Evolutionary conservation across 2,113 vertebrate genomes (phyloP).

Genomic region (Notiomystis cincta): DNA sequence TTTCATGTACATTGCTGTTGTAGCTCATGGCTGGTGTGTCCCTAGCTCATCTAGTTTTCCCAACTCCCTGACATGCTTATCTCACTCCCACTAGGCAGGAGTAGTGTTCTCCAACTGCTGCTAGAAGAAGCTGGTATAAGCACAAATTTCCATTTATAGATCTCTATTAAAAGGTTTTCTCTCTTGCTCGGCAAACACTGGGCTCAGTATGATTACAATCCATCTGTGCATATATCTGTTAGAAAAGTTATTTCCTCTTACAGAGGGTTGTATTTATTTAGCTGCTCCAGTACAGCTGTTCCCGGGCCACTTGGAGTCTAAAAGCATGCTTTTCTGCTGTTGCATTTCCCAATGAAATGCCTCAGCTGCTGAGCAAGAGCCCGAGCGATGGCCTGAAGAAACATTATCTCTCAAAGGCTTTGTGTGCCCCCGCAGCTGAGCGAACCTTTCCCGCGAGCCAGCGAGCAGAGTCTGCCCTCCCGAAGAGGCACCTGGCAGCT

Average conservation of each 20-base stretch:
- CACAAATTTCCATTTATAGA: constrained; percentile 20
- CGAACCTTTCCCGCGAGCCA: fast-evolving
- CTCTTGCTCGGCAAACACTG: not conserved
- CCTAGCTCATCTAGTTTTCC: not conserved
- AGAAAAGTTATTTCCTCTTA: constrained; percentile 42
- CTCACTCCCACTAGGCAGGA: not conserved
- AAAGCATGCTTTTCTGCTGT: not conserved
- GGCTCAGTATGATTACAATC: not conserved
- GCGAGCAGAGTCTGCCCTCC: not conserved
- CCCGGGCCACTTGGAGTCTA: constrained; percentile 6
- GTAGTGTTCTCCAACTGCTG: fast-evolving
- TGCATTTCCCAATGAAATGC: not conserved
- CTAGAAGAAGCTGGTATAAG: not conserved
- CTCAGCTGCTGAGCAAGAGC: constrained; percentile 32
- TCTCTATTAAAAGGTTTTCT: not conserved
- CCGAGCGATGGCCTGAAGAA: not conserved
- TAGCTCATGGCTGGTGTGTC: not conserved
- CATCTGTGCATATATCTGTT: constrained; percentile 18
- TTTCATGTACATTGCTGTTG: not conserved
- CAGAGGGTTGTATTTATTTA: constrained; percentile 25
- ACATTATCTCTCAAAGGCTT: constrained; percentile 29
- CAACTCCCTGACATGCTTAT: not conserved
- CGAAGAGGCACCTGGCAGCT: not conserved
- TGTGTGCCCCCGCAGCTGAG: not conserved
- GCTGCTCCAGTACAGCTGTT: constrained; percentile 35